Percentiles rank a stretch among this genome's conserved stretches.
These are phyloP conservation scores for Hoplodrina ambigua DNA, from an alignment of 2,888 invertebrate species.

Conservation along the genomic window DNA sequence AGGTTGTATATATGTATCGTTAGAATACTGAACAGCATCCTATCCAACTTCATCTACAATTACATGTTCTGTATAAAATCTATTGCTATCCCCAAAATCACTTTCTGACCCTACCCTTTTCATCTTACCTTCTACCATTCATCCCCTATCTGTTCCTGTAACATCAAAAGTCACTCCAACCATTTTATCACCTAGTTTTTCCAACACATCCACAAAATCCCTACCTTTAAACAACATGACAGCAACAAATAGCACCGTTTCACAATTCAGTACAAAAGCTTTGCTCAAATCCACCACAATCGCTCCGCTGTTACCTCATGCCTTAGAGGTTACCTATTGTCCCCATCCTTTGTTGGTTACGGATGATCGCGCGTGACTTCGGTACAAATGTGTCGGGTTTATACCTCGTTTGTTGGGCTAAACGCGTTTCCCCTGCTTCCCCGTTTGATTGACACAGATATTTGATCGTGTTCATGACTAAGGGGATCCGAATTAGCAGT, in stretches of 20 bases:
- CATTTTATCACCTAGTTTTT: neutral
- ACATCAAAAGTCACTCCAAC: neutral
- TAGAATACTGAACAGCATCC: neutral
- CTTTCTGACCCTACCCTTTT: neutral
- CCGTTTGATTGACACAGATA: constrained; percentile 84
- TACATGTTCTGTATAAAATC: too few relatives aligned
- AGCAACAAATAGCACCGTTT: constrained; percentile 49
- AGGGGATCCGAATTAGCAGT: constrained; percentile 48
- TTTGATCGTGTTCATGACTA: constrained; percentile 69
- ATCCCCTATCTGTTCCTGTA: neutral
- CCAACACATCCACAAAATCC: constrained; percentile 3
- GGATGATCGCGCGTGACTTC: constrained; percentile 85
- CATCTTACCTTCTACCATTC: neutral
- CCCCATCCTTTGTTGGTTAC: constrained; percentile 80
- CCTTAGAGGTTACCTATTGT: constrained; percentile 61
- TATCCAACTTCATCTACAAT: neutral
- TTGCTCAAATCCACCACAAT: constrained; percentile 57
- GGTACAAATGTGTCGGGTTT: constrained; percentile 80
- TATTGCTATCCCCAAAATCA: neutral
- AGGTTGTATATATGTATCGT: too few relatives aligned
- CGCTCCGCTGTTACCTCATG: constrained; percentile 52
- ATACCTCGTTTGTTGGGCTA: constrained; percentile 77
- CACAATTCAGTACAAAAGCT: constrained; percentile 50
- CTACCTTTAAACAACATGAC: constrained; percentile 32
- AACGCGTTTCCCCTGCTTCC: constrained; percentile 64